Evolutionary conservation across 2,797 vertebrate genomes (phyloP).

Genomic region (Tokudaia muenninki): DNA sequence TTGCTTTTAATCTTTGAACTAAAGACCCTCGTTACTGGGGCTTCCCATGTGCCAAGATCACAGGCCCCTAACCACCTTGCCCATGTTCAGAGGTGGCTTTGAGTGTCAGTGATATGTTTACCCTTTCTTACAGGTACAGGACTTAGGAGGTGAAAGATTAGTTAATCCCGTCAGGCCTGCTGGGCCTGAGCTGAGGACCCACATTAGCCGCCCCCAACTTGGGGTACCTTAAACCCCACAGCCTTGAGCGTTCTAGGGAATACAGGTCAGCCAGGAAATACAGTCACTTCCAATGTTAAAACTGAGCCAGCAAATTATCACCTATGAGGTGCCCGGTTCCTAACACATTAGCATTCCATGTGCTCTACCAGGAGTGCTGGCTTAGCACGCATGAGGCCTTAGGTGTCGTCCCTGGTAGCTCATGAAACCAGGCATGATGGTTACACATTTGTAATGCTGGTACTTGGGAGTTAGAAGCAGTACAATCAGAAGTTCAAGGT

Average conservation of each 20-base stretch:
- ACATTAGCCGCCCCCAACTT: background rate
- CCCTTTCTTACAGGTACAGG: background rate
- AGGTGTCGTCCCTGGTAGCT: no score
- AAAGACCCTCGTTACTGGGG: background rate
- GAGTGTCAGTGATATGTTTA: background rate
- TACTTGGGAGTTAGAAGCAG: background rate
- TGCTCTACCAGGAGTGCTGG: background rate
- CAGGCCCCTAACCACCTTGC: background rate
- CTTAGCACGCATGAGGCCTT: background rate
- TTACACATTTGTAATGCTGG: background rate
- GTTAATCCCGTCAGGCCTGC: background rate
- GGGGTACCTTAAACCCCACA: background rate
- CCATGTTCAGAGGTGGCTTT: background rate
- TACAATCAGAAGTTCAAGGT: background rate
- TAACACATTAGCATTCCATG: background rate
- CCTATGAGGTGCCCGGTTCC: background rate
- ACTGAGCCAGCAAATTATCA: background rate
- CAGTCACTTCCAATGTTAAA: background rate
- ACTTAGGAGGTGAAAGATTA: background rate
- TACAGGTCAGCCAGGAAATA: background rate
- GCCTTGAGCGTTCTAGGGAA: background rate
- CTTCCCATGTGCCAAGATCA: background rate
- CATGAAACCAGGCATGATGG: background rate
- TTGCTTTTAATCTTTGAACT: background rate
- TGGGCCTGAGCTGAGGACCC: background rate